Evolutionary conservation across 2,888 invertebrate genomes (phyloP).

Genomic region (Timandra comae): DNA sequence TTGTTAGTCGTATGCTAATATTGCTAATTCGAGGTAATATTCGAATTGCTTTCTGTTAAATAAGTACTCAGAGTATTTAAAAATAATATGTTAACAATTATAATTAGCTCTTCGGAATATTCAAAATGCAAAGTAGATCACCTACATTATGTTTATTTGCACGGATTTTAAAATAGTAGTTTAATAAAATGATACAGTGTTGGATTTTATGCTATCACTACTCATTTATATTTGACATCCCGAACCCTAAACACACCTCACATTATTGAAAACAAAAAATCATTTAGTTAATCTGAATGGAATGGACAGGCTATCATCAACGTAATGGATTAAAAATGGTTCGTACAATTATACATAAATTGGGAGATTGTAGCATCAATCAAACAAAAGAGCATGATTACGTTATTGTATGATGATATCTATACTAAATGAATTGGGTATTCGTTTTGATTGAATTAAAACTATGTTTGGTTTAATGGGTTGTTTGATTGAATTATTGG

Average conservation of each 20-base stretch:
- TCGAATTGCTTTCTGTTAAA: no score
- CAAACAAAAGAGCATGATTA: constrained; percentile 67
- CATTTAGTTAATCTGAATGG: constrained; percentile 7
- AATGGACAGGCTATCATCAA: constrained; percentile 29
- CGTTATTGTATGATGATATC: constrained; percentile 63
- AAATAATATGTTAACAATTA: no score
- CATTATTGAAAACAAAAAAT: no score
- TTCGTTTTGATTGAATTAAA: constrained; percentile 66
- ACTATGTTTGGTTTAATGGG: constrained; percentile 37
- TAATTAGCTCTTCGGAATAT: no score
- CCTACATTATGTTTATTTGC: no score
- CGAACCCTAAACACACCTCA: no score
- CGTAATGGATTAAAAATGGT: constrained; percentile 43
- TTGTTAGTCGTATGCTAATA: constrained; percentile 3
- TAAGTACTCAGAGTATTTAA: constrained; percentile 9
- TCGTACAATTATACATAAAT: constrained; percentile 52
- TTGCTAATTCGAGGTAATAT: constrained; percentile 8
- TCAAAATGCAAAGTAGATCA: no score
- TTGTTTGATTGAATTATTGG: no score
- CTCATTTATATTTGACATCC: no score
- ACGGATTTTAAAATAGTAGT: no score
- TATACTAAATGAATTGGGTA: constrained; percentile 69
- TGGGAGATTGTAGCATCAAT: constrained; percentile 64
- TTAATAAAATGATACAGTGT: no score
- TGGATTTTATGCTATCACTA: no score